Evolutionary conservation across 2,888 invertebrate species (phyloP).

Genomic region (Clunio marinus): DNA sequence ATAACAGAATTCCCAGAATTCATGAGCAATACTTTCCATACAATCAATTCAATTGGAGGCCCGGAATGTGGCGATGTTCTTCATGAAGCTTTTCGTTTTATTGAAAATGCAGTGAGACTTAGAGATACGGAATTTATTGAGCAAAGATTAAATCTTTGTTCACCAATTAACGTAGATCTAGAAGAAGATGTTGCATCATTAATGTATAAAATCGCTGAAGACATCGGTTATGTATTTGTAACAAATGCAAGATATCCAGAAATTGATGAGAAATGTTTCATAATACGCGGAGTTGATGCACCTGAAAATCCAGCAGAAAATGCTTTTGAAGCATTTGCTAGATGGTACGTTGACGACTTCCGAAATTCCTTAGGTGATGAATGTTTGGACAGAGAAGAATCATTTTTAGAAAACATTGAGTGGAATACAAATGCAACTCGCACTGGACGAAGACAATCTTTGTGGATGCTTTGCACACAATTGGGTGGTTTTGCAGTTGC

Average conservation of each 20-base stretch:
- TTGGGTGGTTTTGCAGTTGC: constrained; percentile 4
- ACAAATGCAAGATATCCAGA: constrained; percentile 13
- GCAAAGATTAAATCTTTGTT: constrained; percentile 1
- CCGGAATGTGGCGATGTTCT: constrained; percentile 22
- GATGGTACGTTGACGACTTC: constrained; percentile 27
- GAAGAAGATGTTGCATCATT: constrained; percentile 15
- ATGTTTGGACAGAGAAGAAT: constrained; percentile 10
- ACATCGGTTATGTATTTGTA: background rate
- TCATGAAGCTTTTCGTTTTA: background rate
- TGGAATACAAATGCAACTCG: constrained; percentile 15
- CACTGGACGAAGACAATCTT: constrained; percentile 8
- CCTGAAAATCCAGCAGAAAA: constrained; percentile 13
- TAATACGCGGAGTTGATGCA: background rate
- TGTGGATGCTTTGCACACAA: constrained; percentile 30
- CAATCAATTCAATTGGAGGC: constrained; percentile 24
- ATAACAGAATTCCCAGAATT: constrained; percentile 12
- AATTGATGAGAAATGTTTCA: constrained; percentile 30
- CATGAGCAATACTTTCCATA: constrained; percentile 4
- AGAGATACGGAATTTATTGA: constrained; percentile 17
- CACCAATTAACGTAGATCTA: background rate
- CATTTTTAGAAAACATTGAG: background rate
- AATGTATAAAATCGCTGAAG: constrained; percentile 12
- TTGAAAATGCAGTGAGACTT: background rate
- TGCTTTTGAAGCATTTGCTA: constrained; percentile 24
- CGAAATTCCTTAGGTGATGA: background rate